Evolutionary conservation across 2,113 vertebrate genomes (phyloP).

Genomic region (Marmota monax): DNA sequence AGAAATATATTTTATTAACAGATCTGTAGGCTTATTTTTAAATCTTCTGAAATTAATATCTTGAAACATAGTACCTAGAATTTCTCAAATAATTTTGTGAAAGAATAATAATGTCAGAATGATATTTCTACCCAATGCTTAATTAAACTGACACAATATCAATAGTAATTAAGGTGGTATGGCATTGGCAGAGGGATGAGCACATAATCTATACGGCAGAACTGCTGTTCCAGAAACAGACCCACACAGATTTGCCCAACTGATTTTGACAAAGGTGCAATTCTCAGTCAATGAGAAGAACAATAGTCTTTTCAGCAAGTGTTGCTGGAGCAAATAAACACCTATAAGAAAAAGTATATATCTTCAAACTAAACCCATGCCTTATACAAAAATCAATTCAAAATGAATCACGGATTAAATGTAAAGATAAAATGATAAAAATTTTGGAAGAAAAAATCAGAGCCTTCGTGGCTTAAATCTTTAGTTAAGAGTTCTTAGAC

Average conservation of each 20-base stretch:
- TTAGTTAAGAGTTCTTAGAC: neutral
- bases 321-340: neutral
- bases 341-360: neutral
- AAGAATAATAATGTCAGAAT: neutral
- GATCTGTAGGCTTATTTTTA: neutral
- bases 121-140: neutral
- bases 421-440: neutral
- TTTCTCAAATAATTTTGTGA: neutral
- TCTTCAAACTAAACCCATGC: neutral
- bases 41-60: neutral
- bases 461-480: neutral
- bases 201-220: neutral
- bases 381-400: neutral
- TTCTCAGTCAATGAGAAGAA: neutral
- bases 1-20: neutral
- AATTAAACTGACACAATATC: neutral
- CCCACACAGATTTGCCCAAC: neutral
- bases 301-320: neutral
- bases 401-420: constrained; percentile 29
- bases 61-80: neutral
- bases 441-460: neutral
- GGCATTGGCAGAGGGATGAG: neutral
- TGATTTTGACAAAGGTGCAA: neutral
- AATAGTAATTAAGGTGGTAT: neutral
- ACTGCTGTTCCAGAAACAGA: neutral